Conservation (phyloP, 2,797 vertebrate genomes). For the Petrocephalus schoutedeni region DNA sequence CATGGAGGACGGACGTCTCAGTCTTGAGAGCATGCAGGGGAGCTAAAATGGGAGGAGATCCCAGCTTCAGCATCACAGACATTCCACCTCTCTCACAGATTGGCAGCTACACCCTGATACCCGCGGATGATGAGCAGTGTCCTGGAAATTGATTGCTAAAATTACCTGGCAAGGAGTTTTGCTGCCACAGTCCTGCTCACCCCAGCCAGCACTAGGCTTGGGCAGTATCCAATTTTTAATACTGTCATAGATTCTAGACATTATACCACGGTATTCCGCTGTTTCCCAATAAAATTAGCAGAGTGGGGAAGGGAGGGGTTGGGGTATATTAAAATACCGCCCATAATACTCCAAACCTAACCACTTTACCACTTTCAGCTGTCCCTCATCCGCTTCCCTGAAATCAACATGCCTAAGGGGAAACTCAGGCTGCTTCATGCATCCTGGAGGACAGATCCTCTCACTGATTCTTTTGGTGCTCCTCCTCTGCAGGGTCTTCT, state of each 20-base stretch:
- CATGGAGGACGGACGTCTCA: background rate
- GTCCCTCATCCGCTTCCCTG: background rate
- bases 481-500: conserved; percentile 68
- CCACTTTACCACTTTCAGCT: background rate
- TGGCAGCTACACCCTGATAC: background rate
- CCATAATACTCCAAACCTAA: background rate
- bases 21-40: background rate
- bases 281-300: background rate
- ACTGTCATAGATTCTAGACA: background rate
- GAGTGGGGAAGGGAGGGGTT: background rate
- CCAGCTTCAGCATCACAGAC: background rate
- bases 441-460: background rate
- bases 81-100: background rate
- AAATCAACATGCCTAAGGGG: background rate
- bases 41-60: background rate
- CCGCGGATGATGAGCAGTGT: background rate
- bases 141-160: background rate
- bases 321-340: background rate
- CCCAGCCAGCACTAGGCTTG: background rate
- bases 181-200: background rate
- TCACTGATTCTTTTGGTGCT: background rate
- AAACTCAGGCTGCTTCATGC: background rate
- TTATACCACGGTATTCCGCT: background rate
- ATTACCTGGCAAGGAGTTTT: background rate
- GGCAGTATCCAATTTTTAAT: background rate